Percentiles rank a stretch among this genome's conserved stretches.
Conservation (phyloP, 2,888 invertebrate species). For the Amphipoea oculea region DNA sequence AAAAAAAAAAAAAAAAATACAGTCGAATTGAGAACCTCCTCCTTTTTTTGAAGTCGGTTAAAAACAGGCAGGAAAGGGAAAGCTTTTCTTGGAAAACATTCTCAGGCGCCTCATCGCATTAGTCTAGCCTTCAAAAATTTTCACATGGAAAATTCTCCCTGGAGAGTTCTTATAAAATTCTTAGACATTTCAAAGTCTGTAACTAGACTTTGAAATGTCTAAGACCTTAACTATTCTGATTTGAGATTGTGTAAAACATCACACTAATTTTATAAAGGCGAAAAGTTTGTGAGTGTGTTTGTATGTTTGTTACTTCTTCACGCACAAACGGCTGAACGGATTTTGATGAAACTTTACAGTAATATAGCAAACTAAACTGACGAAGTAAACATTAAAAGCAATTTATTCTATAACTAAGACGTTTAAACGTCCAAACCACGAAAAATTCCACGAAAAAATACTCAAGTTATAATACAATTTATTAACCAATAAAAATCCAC, state of each 20-base stretch:
- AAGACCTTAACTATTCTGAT: background rate
- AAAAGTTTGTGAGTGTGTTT: no score
- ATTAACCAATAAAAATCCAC: conserved; percentile 15
- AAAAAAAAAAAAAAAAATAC: no score
- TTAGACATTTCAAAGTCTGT: no score
- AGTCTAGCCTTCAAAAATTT: background rate
- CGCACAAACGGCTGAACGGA: no score
- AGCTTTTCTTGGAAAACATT: background rate
- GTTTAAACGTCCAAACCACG: background rate
- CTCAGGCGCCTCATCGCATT: background rate
- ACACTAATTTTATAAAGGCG: no score
- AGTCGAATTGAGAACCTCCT: no score
- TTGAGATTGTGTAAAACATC: background rate
- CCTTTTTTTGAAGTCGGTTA: no score
- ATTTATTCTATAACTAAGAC: background rate
- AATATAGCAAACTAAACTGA: no score
- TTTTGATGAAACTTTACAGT: no score
- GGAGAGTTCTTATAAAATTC: background rate
- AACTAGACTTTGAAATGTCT: background rate
- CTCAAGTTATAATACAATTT: conserved; percentile 11
- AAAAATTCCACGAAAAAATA: background rate
- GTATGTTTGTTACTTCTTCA: no score
- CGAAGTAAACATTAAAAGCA: no score
- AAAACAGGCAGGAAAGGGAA: background rate
- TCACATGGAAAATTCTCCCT: background rate